Evolutionary conservation across 2,888 invertebrate species (phyloP).

Genomic region (Rhingia rostrata): DNA sequence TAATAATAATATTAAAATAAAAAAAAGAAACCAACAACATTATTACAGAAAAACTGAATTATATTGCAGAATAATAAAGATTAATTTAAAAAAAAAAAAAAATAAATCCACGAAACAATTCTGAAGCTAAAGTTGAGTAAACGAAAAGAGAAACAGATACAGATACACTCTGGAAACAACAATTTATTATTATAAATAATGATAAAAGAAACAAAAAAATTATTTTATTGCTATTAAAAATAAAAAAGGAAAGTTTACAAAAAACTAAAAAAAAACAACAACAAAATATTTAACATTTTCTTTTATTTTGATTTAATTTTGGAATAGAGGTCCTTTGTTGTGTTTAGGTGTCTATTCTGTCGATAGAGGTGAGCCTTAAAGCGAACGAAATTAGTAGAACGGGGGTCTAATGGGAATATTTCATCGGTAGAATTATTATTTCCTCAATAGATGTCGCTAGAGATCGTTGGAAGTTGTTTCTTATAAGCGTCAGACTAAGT

Average conservation of each 20-base stretch:
- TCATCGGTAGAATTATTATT: too few relatives aligned
- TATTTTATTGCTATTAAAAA: constrained; percentile 72
- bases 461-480: too few relatives aligned
- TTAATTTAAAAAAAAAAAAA: constrained; percentile 37
- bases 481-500: too few relatives aligned
- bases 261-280: constrained; percentile 47
- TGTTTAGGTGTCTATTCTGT: constrained; percentile 8
- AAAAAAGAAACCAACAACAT: constrained; percentile 52
- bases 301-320: constrained; percentile 43
- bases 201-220: constrained; percentile 44
- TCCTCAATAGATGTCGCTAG: too few relatives aligned
- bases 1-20: constrained; percentile 73
- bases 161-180: constrained; percentile 53
- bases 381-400: too few relatives aligned
- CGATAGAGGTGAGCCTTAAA: neutral
- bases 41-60: constrained; percentile 68
- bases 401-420: too few relatives aligned
- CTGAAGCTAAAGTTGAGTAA: constrained; percentile 64
- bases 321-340: neutral
- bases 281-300: constrained; percentile 42
- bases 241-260: constrained; percentile 49
- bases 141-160: constrained; percentile 32
- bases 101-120: constrained; percentile 47
- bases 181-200: constrained; percentile 69
- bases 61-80: constrained; percentile 55